These are phyloP conservation scores for Asarcornis scutulata DNA, from an alignment of 2,113 vertebrate species.

Conservation along the genomic window DNA sequence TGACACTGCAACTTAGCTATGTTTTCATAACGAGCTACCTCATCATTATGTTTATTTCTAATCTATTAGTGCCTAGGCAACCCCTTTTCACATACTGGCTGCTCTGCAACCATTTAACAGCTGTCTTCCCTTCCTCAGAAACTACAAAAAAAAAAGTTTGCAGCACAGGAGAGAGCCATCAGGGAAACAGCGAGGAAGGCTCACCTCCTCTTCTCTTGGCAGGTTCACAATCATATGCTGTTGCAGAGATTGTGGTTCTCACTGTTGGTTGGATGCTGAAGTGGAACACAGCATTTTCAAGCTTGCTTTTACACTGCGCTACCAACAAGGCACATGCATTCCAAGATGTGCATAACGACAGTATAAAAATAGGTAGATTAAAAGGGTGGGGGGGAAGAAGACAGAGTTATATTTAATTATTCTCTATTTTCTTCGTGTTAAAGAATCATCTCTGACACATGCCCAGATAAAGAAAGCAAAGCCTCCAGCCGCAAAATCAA, in stretches of 20 bases:
- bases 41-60: background rate
- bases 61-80: background rate
- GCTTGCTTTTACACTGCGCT: background rate
- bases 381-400: background rate
- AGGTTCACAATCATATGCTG: background rate
- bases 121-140: background rate
- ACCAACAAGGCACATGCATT: background rate
- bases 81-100: background rate
- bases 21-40: background rate
- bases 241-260: background rate
- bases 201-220: background rate
- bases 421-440: background rate
- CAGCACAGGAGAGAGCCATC: background rate
- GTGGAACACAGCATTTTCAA: background rate
- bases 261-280: background rate
- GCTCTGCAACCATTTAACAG: background rate
- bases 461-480: background rate
- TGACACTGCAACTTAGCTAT: background rate
- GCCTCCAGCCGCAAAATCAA: background rate
- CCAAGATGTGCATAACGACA: accelerated
- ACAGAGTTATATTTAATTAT: background rate
- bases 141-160: background rate
- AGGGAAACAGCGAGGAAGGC: background rate
- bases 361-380: background rate
- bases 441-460: background rate